Conservation (phyloP, 2,797 vertebrate genomes). For the Tachyglossus aculeatus region DNA sequence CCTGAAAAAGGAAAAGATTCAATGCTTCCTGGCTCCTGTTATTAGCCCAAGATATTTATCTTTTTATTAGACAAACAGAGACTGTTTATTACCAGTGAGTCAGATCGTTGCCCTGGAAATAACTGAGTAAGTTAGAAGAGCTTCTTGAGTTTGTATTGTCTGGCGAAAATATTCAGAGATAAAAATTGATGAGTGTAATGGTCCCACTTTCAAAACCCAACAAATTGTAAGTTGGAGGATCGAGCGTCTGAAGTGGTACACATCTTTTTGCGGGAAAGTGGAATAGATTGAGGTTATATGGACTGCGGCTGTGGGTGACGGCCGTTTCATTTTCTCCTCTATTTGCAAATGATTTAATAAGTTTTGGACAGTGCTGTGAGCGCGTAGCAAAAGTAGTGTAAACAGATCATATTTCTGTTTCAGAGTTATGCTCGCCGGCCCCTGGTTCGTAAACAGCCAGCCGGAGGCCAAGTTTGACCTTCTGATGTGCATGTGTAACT, state of each 20-base stretch:
- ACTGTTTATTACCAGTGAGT: neutral
- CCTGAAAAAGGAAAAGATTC: neutral
- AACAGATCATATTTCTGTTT: neutral
- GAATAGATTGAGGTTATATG: too few relatives aligned
- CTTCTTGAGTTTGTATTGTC: neutral
- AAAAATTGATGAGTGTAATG: neutral
- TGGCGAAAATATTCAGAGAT: neutral
- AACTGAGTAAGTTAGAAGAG: neutral
- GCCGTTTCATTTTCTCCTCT: neutral
- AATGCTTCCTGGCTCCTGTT: neutral
- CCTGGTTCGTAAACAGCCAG: too few relatives aligned
- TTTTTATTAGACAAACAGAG: neutral
- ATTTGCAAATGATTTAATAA: neutral
- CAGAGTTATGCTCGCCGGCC: too few relatives aligned
- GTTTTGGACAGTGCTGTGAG: neutral
- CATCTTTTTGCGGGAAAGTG: too few relatives aligned
- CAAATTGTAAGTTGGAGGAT: neutral
- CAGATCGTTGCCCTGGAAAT: neutral
- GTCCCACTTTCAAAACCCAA: neutral
- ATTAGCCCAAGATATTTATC: neutral
- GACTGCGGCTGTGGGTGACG: too few relatives aligned
- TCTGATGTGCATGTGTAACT: too few relatives aligned
- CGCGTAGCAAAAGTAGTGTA: neutral
- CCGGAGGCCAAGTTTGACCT: too few relatives aligned
- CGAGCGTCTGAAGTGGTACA: accelerated